phyloP scores from a whole-genome alignment of 2,113 vertebrate genomes.

The Hemiscyllium ocellatum region DNA sequence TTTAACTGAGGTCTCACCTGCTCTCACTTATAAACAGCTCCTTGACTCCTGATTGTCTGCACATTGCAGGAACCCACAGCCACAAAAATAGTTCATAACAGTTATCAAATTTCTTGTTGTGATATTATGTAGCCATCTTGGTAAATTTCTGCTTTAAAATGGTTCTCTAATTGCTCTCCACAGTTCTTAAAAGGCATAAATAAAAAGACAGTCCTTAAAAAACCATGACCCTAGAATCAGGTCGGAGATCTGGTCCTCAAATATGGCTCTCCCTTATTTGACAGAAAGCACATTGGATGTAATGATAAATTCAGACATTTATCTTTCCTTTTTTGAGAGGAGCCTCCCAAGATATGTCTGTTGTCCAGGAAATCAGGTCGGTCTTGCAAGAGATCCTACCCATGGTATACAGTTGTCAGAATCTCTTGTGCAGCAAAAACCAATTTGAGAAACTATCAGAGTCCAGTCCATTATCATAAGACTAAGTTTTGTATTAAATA shows the following conservation, averaged over 20 bases:
- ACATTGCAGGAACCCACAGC: too few relatives aligned
- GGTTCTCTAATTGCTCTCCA: too few relatives aligned
- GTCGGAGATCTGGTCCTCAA: not conserved
- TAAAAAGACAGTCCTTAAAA: not conserved
- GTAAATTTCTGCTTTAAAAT: too few relatives aligned
- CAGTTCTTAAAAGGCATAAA: too few relatives aligned
- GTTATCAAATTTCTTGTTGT: too few relatives aligned
- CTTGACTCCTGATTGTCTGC: too few relatives aligned
- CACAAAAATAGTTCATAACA: too few relatives aligned
- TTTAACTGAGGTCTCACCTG: too few relatives aligned
- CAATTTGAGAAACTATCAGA: not conserved
- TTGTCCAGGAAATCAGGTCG: not conserved
- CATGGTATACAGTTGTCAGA: not conserved
- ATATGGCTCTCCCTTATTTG: not conserved
- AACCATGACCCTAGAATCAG: not conserved
- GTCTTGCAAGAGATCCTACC: not conserved
- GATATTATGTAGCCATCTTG: too few relatives aligned
- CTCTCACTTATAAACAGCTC: too few relatives aligned
- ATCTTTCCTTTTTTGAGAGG: not conserved
- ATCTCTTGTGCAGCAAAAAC: not conserved
- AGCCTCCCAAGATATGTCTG: not conserved
- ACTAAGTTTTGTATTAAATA: not conserved
- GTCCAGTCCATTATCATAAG: not conserved
- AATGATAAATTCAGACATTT: not conserved
- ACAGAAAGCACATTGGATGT: not conserved